Base-by-base conservation (phyloP, 2,797 vertebrate species). In the Gila robusta region DNA sequence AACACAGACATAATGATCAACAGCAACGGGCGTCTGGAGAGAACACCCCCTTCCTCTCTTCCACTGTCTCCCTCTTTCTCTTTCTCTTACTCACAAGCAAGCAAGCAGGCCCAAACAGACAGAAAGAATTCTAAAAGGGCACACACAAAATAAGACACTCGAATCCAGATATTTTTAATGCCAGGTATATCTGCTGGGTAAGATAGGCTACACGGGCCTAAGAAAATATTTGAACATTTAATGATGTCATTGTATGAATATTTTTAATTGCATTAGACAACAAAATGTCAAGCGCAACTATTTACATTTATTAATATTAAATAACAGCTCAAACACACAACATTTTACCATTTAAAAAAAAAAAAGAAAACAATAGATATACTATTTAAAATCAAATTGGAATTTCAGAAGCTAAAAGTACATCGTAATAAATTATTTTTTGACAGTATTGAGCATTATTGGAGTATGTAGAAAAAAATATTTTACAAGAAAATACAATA, bases 1-100 rank as follows among this genome's bases (percentile, higher is more conserved):
- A 96, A 96, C 95, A 94, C 95, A 95, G 95, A 95, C 95, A 94
- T 94, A 94, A 95, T 94, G 95, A 95, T 95, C 62, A 67, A 81
- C 95, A 94, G 93, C 95, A 94, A 95, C 93, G 88, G 91, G 93
- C 90, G 94, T 93, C 94, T 92, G 94, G 93, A 95, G 96, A 95
- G 95, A 94, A 91, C 90, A 91, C 64, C 44, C 62, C 81, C 71
- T 35, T 64, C 81, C 41, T 72, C 86, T 82, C 14, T 77, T n/a
- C 16, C 26, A 47, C 35, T 32, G 37, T 52, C 6, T 66, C 28
- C 44, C 49, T 47, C 12, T 84, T 8, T 52, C 35, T 80, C 78
- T 62, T n/a, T 41, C 77, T 23, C 76, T 62, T 11, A 28, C n/a
- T 49, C 28, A 69, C 19, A 69, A 32, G 26, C 9, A 26, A 64